Conservation (phyloP, 2,113 vertebrate species). For the Tachycineta bicolor region DNA sequence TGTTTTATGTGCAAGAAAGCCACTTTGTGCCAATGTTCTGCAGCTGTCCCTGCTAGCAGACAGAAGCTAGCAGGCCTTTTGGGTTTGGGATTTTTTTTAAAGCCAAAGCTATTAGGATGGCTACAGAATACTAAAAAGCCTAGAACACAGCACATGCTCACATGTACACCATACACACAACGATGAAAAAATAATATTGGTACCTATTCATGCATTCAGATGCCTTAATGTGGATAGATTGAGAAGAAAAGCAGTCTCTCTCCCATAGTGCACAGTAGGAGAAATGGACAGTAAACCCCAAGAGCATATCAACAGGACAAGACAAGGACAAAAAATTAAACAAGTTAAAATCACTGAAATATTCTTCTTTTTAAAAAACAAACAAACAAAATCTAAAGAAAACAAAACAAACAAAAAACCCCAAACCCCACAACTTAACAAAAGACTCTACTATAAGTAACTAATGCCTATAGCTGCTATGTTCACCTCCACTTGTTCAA, state of each 20-base stretch:
- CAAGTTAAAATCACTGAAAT: slow-evolving; percentile 38
- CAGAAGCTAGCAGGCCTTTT: neutral
- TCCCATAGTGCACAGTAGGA: slow-evolving; percentile 78
- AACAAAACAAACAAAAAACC: neutral
- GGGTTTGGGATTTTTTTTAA: neutral
- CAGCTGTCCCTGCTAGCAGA: neutral
- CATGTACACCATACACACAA: neutral
- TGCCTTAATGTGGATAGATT: slow-evolving; percentile 74
- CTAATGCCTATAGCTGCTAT: neutral
- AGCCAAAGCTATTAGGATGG: slow-evolving; percentile 37
- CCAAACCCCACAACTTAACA: neutral
- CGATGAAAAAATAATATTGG: slow-evolving; percentile 70
- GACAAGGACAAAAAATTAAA: slow-evolving; percentile 77
- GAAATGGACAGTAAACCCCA: slow-evolving; percentile 75
- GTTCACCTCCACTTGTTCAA: neutral
- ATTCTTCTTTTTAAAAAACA: neutral
- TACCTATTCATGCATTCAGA: slow-evolving; percentile 89
- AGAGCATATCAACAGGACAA: slow-evolving; percentile 72
- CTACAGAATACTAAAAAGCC: slow-evolving; percentile 51
- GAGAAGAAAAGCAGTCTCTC: slow-evolving; percentile 77
- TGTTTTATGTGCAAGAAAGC: neutral
- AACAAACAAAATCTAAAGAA: neutral
- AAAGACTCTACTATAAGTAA: neutral
- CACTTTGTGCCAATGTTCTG: neutral
- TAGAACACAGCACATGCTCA: slow-evolving; percentile 36